These are phyloP conservation scores for Aplodontia rufa DNA, from an alignment of 2,113 vertebrate species.

Conservation along the genomic window DNA sequence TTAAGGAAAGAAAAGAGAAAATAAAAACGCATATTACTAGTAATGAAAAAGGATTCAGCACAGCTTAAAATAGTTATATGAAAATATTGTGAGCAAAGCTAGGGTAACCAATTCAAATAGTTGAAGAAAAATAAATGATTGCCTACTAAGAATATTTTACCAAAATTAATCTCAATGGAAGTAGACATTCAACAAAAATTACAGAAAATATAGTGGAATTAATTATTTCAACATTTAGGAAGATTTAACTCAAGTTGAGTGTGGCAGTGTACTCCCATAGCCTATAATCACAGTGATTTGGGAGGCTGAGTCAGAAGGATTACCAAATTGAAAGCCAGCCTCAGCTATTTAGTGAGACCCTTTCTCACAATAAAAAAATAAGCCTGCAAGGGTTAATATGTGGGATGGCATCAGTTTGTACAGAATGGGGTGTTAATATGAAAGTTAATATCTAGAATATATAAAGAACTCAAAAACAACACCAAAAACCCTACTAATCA, in stretches of 20 bases:
- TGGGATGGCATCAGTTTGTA: not conserved
- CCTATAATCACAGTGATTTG: too few relatives aligned
- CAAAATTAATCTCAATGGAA: not conserved
- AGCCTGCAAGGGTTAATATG: not conserved
- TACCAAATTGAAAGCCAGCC: too few relatives aligned
- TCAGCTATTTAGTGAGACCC: too few relatives aligned
- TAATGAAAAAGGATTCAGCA: not conserved
- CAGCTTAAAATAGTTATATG: not conserved
- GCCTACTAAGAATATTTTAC: not conserved
- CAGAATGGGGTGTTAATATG: too few relatives aligned
- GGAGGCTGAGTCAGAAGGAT: too few relatives aligned
- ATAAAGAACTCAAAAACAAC: too few relatives aligned
- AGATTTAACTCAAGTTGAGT: not conserved
- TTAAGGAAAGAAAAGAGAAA: not conserved
- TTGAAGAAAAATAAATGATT: not conserved
- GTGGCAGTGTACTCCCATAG: too few relatives aligned
- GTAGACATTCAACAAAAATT: not conserved
- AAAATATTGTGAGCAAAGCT: not conserved
- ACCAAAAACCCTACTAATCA: too few relatives aligned
- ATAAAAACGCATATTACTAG: not conserved
- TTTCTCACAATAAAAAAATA: too few relatives aligned
- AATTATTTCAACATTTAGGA: not conserved
- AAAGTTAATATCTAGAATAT: too few relatives aligned
- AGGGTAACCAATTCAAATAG: not conserved
- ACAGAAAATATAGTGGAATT: not conserved